These are phyloP conservation scores for Lysiphlebus fabarum DNA, from an alignment of 1,140 invertebrate genomes.

Conservation along the genomic window DNA sequence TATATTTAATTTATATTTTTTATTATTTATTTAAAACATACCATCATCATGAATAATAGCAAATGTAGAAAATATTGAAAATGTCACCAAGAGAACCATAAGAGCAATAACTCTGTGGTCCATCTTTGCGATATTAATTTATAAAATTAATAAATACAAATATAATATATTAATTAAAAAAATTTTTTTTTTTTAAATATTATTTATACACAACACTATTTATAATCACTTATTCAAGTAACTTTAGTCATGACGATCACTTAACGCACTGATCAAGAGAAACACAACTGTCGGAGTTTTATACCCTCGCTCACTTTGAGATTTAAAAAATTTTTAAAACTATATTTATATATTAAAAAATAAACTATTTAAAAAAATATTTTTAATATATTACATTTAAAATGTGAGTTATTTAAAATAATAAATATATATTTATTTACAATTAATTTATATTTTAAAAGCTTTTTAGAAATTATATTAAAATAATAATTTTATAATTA, in stretches of 20 bases:
- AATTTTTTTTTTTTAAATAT: background rate
- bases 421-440: background rate
- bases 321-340: constrained; percentile 23
- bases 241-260: constrained; percentile 25
- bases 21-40: constrained; percentile 23
- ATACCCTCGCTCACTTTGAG: constrained; percentile 52
- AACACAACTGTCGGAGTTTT: constrained; percentile 45
- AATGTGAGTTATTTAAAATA: background rate
- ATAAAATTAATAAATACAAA: constrained; percentile 3
- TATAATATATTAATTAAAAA: background rate
- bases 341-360: constrained; percentile 2
- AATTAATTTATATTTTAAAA: too few species aligned
- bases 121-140: constrained; percentile 16
- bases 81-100: constrained; percentile 35
- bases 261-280: constrained; percentile 44
- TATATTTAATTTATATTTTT: background rate
- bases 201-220: background rate
- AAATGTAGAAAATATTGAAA: constrained; percentile 29
- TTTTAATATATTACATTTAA: too few species aligned
- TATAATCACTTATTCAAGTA: too few species aligned
- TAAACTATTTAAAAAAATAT: constrained; percentile 1
- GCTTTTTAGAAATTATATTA: too few species aligned
- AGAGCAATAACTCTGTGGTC: constrained; percentile 28
- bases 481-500: too few species aligned
- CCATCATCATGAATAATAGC: constrained; percentile 40